A percentile compares a stretch with the other conserved stretches of the same genome.
Evolutionary conservation across 1,140 invertebrate genomes (phyloP).

Genomic region (Dendrolimus punctatus): DNA sequence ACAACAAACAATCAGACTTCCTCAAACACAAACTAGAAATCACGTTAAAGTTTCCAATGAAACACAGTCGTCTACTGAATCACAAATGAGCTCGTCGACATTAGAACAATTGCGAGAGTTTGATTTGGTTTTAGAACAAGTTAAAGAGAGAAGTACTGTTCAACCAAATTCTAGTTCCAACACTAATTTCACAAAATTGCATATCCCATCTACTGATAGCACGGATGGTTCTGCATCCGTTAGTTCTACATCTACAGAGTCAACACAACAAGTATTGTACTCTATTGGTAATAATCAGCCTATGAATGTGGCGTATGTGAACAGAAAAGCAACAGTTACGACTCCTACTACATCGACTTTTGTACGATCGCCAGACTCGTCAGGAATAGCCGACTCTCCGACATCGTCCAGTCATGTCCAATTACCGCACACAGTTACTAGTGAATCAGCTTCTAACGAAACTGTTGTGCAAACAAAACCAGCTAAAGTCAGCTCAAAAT

Average conservation of each 20-base stretch:
- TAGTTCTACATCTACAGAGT: constrained; percentile 33
- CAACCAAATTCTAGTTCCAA: constrained; percentile 44
- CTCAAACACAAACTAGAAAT: constrained; percentile 41
- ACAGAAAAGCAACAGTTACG: constrained; percentile 46
- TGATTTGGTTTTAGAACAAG: constrained; percentile 86
- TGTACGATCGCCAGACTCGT: constrained; percentile 55
- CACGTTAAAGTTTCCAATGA: constrained; percentile 44
- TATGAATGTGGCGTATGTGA: constrained; percentile 64
- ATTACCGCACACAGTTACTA: constrained; percentile 41
- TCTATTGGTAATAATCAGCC: constrained; percentile 61
- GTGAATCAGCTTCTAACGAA: constrained; percentile 68
- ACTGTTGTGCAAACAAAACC: constrained; percentile 44
- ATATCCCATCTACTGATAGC: constrained; percentile 34
- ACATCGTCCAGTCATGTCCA: constrained; percentile 49
- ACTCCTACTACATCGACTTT: constrained; percentile 42
- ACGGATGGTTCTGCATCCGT: constrained; percentile 27
- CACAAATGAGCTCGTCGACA: constrained; percentile 74
- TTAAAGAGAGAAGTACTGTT: constrained; percentile 81
- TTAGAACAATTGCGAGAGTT: constrained; percentile 86
- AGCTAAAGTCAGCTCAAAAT: constrained; percentile 63
- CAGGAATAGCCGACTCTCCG: constrained; percentile 53
- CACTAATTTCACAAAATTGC: constrained; percentile 27
- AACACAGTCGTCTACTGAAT: constrained; percentile 50
- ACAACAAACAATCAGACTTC: constrained; percentile 63
- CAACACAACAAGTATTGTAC: constrained; percentile 58